Evolutionary conservation across 2,888 invertebrate genomes (phyloP), one percentile per base, ranked within the genome.

Genomic region (Diaprepes abbreviatus): DNA sequence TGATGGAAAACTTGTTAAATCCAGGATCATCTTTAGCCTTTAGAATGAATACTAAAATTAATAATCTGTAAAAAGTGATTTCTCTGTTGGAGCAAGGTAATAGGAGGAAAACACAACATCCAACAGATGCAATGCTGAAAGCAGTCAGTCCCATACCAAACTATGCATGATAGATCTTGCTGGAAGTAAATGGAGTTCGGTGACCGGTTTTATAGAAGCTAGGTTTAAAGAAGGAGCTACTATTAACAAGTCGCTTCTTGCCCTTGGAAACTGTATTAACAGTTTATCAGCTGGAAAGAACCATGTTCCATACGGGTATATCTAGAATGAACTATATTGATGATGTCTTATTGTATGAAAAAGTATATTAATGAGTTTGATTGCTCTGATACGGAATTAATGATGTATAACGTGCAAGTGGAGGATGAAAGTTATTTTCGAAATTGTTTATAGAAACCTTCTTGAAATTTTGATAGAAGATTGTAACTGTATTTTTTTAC

Each of bases 91-190:
- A 91, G 31, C 86, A 90, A 74, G 97, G 97, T 0, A 97, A 97
- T 80, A 89, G 88, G 71, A 93, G 95, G 80, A 87, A 97, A 59
- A 94, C 96, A 0, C 97, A 97, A 80, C 96, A 97, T 84, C 96
- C 97, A 0, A 97, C 97, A 0, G 97, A 97, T 86, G 94, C 96
- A 97, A 97, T 83, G 92, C 95, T 0, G 96, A 97, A 80, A 96
- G 96, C 71, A 97, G 96, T 2, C 88, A 97, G 59, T 97, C 96
- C 57, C 97, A 97, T 87, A 97, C 97, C n/a, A 97, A 97, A 82
- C 84, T 97, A 40, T 96, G 96, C 0, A 94, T 97, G 92, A 96
- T 97, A 52, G 97, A 97, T 85, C 84, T 97, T 76, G 97, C 97
- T 0, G 97, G 97, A 1, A 96, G 96, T 60, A 97, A 97, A 83